Percentiles rank a stretch among this genome's conserved stretches.
These are phyloP conservation scores for Sinotaia quadrata DNA, from an alignment of 2,888 invertebrate genomes.

Conservation along the genomic window DNA sequence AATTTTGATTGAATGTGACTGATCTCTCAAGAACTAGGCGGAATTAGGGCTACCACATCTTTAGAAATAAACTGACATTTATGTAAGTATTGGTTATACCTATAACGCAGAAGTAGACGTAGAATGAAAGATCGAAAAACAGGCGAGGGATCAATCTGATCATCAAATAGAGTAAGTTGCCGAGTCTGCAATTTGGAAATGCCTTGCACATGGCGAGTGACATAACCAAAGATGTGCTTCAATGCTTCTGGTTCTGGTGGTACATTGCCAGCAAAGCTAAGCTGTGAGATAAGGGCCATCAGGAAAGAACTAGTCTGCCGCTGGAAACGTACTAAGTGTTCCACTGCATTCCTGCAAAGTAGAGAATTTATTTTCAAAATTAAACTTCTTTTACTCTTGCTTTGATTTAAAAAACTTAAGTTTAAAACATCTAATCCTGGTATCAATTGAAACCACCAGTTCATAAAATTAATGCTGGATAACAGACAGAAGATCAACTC, in stretches of 20 bases:
- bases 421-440: too few relatives aligned
- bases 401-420: too few relatives aligned
- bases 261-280: conserved; percentile 47
- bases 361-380: too few relatives aligned
- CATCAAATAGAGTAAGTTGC: conserved; percentile 10
- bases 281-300: conserved; percentile 57
- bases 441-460: too few relatives aligned
- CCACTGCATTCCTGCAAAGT: conserved; percentile 36
- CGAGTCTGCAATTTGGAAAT: conserved; percentile 10
- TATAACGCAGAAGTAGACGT: conserved; percentile 12
- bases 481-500: too few relatives aligned
- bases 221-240: conserved; percentile 46
- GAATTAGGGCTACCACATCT: too few relatives aligned
- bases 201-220: conserved; percentile 31
- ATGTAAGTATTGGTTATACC: not conserved
- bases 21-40: too few relatives aligned
- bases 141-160: conserved; percentile 18
- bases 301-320: conserved; percentile 53
- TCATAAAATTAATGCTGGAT: too few relatives aligned
- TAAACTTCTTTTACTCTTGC: too few relatives aligned
- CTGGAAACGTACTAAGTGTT: conserved; percentile 43
- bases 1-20: too few relatives aligned
- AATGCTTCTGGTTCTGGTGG: conserved; percentile 49
- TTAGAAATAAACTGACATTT: too few relatives aligned
- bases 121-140: conserved; percentile 12